phyloP scores from a whole-genome alignment of 2,113 vertebrate genomes.

The Notechis scutatus region DNA sequence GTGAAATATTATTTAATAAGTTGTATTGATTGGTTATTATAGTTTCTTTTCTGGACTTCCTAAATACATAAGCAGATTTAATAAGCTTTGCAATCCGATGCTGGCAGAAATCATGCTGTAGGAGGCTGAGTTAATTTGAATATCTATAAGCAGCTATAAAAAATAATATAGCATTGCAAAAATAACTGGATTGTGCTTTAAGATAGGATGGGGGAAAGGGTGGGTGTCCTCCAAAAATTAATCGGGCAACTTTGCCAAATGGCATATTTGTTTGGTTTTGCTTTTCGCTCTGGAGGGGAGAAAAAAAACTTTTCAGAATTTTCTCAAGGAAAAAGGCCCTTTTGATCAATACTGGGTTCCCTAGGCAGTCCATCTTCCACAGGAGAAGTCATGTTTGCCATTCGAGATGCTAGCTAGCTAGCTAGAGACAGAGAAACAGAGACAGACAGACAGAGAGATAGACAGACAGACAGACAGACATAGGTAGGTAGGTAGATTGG shows the following conservation, averaged over 20 bases:
- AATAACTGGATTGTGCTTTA: neutral
- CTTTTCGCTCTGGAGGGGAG: neutral
- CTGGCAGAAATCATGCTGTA: neutral
- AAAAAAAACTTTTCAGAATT: neutral
- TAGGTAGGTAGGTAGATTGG: no score
- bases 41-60: neutral
- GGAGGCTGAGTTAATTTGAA: neutral
- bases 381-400: neutral
- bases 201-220: neutral
- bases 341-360: neutral
- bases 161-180: neutral
- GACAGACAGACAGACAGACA: no score
- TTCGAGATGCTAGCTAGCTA: no score
- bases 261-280: neutral
- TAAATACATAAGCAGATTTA: neutral
- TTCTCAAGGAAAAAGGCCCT: neutral
- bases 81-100: neutral
- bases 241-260: neutral
- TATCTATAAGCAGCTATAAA: neutral
- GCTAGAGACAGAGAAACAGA: no score
- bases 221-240: neutral
- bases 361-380: neutral
- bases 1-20: neutral
- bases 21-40: neutral
- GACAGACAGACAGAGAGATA: no score